Evolutionary conservation across 2,113 vertebrate genomes (phyloP), one percentile per base, ranked within the genome.

Genomic region (Sceloporus tristichus): DNA sequence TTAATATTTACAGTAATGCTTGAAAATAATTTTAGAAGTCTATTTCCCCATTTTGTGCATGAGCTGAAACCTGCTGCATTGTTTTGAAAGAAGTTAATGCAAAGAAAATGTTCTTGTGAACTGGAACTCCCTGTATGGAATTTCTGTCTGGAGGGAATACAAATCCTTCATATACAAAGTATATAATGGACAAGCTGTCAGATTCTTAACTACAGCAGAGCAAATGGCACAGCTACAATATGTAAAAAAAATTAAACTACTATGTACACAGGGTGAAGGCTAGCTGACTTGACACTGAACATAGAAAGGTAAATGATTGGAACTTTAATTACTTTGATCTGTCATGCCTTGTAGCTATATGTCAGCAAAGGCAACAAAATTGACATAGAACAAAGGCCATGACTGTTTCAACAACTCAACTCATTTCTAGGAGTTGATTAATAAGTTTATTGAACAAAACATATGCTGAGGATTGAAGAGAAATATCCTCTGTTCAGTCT

Each of bases 271-370:
- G 90, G 94, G 95, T 96, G 95, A 97, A 96, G 94, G 94, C 96
- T 97, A 96, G 96, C 96, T 95, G 96, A 96, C 95, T 96, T 98
- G 97, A 97, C 97, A 97, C 92, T 95, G 96, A 98, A 97, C 97
- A 96, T 92, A 97, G 96, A 97, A 98, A 98, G 97, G 98, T 98
- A 98, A 98, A 98, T 98, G 97, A 98, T 97, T 98, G 97, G 97
- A 98, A 98, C 97, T 98, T 98, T 98, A 98, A 98, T 99, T 98
- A 98, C 97, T 98, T 98, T 98, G 97, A 98, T 98, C 98, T 95
- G 93, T 98, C 98, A 98, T 98, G 98, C 97, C 97, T 98, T 96
- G 97, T 97, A 98, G 97, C 97, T 96, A 96, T 96, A 95, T 98
- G 97, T 98, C 98, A 98, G 95, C 92, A 95, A 97, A 98, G 96